Conservation (phyloP, 1,140 invertebrate genomes). For the Oppia nitens region DNA sequence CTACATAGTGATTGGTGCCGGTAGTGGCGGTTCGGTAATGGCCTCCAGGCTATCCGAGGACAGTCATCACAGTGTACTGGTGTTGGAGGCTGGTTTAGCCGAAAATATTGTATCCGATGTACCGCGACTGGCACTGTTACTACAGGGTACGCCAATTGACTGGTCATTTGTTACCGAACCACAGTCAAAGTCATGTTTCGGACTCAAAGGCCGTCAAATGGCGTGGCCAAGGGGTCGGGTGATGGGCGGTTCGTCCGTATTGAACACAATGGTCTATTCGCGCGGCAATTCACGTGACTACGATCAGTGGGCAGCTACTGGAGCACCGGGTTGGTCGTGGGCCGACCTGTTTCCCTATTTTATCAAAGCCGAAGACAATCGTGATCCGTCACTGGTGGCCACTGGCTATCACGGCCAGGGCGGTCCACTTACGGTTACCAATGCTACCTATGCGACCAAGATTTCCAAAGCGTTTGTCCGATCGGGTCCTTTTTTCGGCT, state of each 20-base stretch:
- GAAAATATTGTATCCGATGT: constrained; percentile 17
- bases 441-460: constrained; percentile 17
- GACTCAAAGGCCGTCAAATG: constrained; percentile 45
- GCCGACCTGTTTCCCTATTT: constrained; percentile 40
- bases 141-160: constrained; percentile 32
- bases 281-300: constrained; percentile 81
- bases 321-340: constrained; percentile 38
- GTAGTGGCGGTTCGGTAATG: constrained; percentile 37
- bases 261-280: constrained; percentile 91
- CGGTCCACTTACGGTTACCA: constrained; percentile 16
- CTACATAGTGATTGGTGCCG: constrained; percentile 31
- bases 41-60: constrained; percentile 35
- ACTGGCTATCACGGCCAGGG: constrained; percentile 28
- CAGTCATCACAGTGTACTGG: constrained; percentile 22
- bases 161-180: constrained; percentile 72
- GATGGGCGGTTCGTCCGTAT: constrained; percentile 59
- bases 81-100: constrained; percentile 27
- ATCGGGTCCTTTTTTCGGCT: constrained; percentile 54
- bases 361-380: constrained; percentile 30
- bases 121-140: neutral
- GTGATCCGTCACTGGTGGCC: constrained; percentile 33
- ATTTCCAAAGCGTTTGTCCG: constrained; percentile 67
- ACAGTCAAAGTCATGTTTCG: constrained; percentile 67
- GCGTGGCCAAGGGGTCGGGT: constrained; percentile 24
- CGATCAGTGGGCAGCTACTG: constrained; percentile 56